phyloP scores from a whole-genome alignment of 2,888 invertebrate genomes.

The Coelogynopora nodosa region DNA sequence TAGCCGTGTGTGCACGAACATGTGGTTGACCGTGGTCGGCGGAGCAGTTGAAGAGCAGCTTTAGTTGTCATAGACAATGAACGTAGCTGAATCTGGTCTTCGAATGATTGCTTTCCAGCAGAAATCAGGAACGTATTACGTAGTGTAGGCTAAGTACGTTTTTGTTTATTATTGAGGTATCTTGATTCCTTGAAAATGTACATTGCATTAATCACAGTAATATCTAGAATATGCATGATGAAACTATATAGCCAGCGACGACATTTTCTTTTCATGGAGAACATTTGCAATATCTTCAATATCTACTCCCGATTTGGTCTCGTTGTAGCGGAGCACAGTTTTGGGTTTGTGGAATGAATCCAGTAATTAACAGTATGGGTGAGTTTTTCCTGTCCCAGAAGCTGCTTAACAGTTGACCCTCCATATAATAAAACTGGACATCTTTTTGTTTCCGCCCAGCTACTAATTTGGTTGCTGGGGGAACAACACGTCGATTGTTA shows the following conservation, averaged over 20 bases:
- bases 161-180: background rate
- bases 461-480: background rate
- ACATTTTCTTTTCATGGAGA: background rate
- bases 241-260: background rate
- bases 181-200: background rate
- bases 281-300: background rate
- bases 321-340: too few species aligned
- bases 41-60: too few species aligned
- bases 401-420: background rate
- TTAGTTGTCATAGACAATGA: background rate
- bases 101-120: background rate
- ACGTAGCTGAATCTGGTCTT: background rate
- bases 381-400: background rate
- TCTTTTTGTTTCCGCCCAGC: background rate
- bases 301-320: background rate
- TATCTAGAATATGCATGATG: background rate
- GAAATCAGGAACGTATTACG: background rate
- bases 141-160: background rate
- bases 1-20: background rate
- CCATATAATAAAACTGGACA: background rate
- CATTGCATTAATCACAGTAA: background rate
- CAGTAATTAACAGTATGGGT: background rate
- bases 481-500: background rate
- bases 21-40: background rate
- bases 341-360: background rate